Evolutionary conservation across 2,888 invertebrate species (phyloP).

Genomic region (Drosophila hamatofila): DNA sequence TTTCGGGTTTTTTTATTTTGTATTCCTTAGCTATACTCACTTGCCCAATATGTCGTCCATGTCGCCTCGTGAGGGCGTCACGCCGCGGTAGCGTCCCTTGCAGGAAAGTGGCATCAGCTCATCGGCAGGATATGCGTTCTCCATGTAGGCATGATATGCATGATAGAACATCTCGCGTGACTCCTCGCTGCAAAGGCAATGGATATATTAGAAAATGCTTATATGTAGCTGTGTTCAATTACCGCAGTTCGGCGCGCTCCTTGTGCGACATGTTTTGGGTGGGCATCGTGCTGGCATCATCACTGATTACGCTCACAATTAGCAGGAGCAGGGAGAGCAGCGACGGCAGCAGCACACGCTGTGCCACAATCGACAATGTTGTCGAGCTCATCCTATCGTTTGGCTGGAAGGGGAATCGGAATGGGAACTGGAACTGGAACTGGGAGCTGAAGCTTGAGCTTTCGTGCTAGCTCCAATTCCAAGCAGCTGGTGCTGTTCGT

Average conservation of each 20-base stretch:
- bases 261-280: constrained; percentile 87
- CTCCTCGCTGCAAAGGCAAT: constrained; percentile 89
- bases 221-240: constrained; percentile 67
- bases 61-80: constrained; percentile 96
- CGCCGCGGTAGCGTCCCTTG: constrained; percentile 95
- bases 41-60: constrained; percentile 99
- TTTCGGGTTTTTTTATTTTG: background rate
- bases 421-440: constrained; percentile 9
- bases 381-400: constrained; percentile 30
- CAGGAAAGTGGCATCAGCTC: constrained; percentile 99
- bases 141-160: constrained; percentile 98
- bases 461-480: constrained; percentile 52
- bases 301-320: constrained; percentile 57
- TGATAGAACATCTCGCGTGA: constrained; percentile 98
- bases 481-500: constrained; percentile 40
- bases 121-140: constrained; percentile 98
- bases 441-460: constrained; percentile 7
- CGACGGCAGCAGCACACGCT: constrained; percentile 41
- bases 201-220: background rate
- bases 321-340: constrained; percentile 58
- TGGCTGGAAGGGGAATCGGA: constrained; percentile 8
- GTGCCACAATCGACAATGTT: constrained; percentile 19
- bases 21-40: constrained; percentile 87
- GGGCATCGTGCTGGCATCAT: constrained; percentile 80
- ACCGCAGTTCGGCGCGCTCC: constrained; percentile 89